Percentiles rank a stretch among this genome's conserved stretches.
These are phyloP conservation scores for Myodes glareolus DNA, from an alignment of 2,113 vertebrate genomes.

Conservation along the genomic window DNA sequence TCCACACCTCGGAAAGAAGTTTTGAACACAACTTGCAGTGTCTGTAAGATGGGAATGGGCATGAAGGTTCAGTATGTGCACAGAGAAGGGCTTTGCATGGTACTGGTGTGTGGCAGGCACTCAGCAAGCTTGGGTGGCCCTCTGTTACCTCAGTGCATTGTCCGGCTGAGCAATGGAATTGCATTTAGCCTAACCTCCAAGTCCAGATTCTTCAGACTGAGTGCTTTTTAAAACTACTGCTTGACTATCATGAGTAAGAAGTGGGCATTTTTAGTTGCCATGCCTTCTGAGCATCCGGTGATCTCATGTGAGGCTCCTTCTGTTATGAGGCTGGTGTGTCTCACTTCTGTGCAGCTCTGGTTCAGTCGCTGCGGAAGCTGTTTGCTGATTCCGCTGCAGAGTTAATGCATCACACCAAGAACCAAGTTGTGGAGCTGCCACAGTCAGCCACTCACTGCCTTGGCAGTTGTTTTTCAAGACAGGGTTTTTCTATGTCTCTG, in stretches of 20 bases:
- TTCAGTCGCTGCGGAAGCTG: background rate
- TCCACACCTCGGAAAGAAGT: background rate
- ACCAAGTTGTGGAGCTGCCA: background rate
- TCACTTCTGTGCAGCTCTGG: background rate
- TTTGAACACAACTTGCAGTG: background rate
- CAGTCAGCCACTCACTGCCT: background rate
- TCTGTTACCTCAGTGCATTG: background rate
- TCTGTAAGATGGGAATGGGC: background rate
- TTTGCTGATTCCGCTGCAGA: conserved; percentile 13
- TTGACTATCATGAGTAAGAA: background rate
- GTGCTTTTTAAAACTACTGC: background rate
- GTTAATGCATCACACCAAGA: background rate
- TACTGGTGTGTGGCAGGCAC: background rate
- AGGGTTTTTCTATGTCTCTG: background rate
- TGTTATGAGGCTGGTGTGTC: conserved; percentile 8
- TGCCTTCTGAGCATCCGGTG: background rate
- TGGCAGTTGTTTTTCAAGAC: background rate
- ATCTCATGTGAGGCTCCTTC: background rate
- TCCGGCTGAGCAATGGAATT: background rate
- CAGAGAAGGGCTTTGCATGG: background rate
- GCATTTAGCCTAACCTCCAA: background rate
- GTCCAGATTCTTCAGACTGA: background rate
- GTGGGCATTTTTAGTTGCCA: background rate
- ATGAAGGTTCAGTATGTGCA: background rate
- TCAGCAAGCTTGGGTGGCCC: too few species aligned